Evolutionary conservation across 1,140 invertebrate species (phyloP), one percentile per base, ranked within the genome.

Genomic region (Gonatopus flavifemur): DNA sequence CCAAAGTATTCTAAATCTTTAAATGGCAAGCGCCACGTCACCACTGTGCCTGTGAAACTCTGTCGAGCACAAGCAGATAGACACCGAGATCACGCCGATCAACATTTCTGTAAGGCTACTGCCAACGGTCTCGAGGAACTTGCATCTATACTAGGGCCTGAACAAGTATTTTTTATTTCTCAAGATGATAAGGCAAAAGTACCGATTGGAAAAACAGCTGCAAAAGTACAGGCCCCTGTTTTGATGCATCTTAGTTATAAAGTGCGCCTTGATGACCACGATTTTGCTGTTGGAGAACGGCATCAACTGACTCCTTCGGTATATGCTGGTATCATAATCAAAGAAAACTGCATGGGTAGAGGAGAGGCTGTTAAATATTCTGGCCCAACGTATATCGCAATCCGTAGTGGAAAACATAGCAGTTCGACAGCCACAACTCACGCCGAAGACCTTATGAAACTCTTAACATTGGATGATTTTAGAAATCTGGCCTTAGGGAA

Each of bases 211-310:
- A 25, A 52, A 1, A 43, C 51, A 44, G 55, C 49, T 16, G 55
- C 50, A n/a, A 58, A 35, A n/a, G n/a, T n/a, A n/a, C n/a, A n/a
- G n/a, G n/a, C n/a, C n/a, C n/a, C n/a, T n/a, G n/a, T n/a, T n/a
- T 44, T 77, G 21, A 77, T 77, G 69, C 60, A 72, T 61, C 30
- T 76, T 33, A 62, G 79, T 24, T 75, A 78, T 41, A 56, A 57
- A 53, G 57, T 77, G 6, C 16, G 6, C 22, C 37, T 73, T 9
- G 69, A 1, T n/a, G n/a, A n/a, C n/a, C n/a, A n/a, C n/a, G n/a
- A n/a, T n/a, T n/a, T n/a, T n/a, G n/a, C n/a, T n/a, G 58, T 75
- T 18, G 69, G 60, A 12, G 20, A 18, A 9, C 22, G 51, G 12
- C 72, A 73, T 41, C 72, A 74, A 47, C 41, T 75, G 4, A 72